Conservation (phyloP, 1,140 invertebrate genomes). For the Microplitis demolitor region DNA sequence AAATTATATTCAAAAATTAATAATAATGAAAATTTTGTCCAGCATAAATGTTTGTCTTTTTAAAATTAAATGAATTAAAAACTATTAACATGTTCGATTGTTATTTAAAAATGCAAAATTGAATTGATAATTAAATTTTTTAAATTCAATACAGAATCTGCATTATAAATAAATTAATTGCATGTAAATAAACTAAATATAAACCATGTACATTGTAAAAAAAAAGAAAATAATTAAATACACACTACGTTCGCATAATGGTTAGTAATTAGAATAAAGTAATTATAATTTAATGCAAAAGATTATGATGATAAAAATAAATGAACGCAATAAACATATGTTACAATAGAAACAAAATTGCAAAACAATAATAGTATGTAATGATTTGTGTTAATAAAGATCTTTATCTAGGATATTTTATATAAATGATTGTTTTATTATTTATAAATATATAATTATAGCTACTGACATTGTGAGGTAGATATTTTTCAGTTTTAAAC, state of each 20-base stretch:
- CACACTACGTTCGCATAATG: background rate
- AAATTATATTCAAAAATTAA: too few relatives aligned
- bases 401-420: constrained; percentile 53
- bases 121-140: too few relatives aligned
- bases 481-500: background rate
- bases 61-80: too few relatives aligned
- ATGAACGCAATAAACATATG: constrained; percentile 10
- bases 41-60: too few relatives aligned
- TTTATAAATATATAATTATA: background rate
- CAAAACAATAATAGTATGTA: constrained; percentile 45
- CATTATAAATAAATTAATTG: too few relatives aligned
- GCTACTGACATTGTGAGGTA: constrained; percentile 9
- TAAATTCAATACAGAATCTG: too few relatives aligned
- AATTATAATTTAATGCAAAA: background rate
- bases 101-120: too few relatives aligned
- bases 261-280: background rate
- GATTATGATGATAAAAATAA: constrained; percentile 1
- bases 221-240: background rate
- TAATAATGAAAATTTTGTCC: too few relatives aligned
- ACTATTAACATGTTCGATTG: too few relatives aligned
- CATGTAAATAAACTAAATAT: too few relatives aligned
- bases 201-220: too few relatives aligned
- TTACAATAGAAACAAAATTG: constrained; percentile 8
- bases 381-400: constrained; percentile 54
- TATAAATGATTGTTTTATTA: constrained; percentile 37